These are phyloP conservation scores for Drosophila tripunctata DNA, from an alignment of 2,888 invertebrate genomes.

Conservation along the genomic window DNA sequence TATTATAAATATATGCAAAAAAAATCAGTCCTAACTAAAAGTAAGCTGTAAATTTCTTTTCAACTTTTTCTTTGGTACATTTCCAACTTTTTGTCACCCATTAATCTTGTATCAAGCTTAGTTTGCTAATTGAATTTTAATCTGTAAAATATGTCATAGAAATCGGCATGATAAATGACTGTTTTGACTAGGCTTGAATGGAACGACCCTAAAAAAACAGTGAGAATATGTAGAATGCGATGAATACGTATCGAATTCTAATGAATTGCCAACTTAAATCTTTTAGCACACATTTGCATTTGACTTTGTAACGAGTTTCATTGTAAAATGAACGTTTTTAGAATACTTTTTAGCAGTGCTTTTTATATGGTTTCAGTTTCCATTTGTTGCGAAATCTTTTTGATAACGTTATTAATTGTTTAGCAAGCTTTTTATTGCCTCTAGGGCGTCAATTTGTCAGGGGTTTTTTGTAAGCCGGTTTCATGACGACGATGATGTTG, in stretches of 20 bases:
- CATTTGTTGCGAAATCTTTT: constrained; percentile 22
- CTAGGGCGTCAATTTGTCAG: constrained; percentile 23
- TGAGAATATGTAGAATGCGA: not conserved
- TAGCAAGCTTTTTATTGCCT: constrained; percentile 22
- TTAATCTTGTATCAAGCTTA: constrained; percentile 31
- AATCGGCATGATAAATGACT: constrained; percentile 55
- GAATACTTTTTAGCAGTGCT: constrained; percentile 14
- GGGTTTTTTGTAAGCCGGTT: constrained; percentile 17
- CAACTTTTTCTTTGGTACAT: not conserved
- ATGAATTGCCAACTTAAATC: constrained; percentile 46
- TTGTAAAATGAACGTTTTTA: constrained; percentile 38
- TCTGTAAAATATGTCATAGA: constrained; percentile 44
- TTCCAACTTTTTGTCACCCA: constrained; percentile 13
- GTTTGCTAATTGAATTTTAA: constrained; percentile 34
- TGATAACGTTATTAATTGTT: constrained; percentile 48
- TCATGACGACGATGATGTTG: not conserved
- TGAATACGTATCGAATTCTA: constrained; percentile 36
- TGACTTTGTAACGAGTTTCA: constrained; percentile 55
- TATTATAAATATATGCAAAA: no score
- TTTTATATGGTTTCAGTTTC: constrained; percentile 25
- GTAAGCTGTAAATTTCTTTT: not conserved
- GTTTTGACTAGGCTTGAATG: constrained; percentile 10
- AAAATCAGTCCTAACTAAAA: not conserved
- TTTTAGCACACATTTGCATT: constrained; percentile 47
- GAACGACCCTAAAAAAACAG: constrained; percentile 19